Conservation (phyloP, 1,140 invertebrate species). For the Drosophila bocqueti region DNA sequence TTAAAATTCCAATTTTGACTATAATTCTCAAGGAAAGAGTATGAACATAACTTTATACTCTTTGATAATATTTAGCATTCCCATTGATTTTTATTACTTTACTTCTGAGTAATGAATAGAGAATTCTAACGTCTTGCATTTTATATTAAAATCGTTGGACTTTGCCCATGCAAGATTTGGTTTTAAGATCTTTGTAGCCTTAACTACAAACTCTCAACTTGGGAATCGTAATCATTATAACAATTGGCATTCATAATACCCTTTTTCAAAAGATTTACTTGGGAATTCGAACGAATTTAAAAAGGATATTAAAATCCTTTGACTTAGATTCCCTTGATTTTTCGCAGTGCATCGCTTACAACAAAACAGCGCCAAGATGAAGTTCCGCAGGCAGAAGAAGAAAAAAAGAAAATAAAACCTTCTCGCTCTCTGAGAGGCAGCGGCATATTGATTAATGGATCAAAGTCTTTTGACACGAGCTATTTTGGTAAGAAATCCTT, state of each 20-base stretch:
- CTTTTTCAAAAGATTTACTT: background rate
- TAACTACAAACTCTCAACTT: background rate
- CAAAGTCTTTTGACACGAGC: conserved; percentile 85
- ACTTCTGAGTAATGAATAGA: background rate
- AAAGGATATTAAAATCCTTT: too few relatives aligned
- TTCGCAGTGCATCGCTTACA: conserved; percentile 26
- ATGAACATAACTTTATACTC: too few relatives aligned
- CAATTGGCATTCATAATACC: background rate
- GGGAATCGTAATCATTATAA: background rate
- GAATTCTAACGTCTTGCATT: background rate
- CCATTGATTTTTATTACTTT: too few relatives aligned
- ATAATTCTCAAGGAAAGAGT: too few relatives aligned
- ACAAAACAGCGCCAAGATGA: conserved; percentile 31
- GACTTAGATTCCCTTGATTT: background rate
- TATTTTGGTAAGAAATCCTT: conserved; percentile 84
- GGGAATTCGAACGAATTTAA: background rate
- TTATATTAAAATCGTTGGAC: background rate
- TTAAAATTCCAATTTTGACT: too few relatives aligned
- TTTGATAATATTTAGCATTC: too few relatives aligned
- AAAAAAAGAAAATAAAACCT: conserved; percentile 64
- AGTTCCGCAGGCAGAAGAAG: conserved; percentile 34
- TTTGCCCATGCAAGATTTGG: background rate
- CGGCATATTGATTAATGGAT: conserved; percentile 85
- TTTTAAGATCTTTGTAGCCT: background rate
- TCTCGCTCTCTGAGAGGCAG: conserved; percentile 47